phyloP scores from a whole-genome alignment of 1,140 invertebrate species.

The Magallana ariakensis region DNA sequence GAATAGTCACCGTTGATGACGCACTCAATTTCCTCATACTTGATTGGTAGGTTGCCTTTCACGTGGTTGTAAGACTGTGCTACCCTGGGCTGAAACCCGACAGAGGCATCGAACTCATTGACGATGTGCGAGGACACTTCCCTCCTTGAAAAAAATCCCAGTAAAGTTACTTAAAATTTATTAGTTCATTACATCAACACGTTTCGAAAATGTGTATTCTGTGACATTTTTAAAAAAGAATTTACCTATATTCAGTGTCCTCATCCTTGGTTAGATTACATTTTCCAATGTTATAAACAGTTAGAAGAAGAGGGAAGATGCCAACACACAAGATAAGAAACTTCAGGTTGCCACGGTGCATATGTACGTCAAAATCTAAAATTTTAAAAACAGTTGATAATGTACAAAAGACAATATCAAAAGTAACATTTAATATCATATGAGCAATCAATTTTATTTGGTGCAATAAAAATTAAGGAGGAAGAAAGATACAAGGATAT shows the following conservation, averaged over 20 bases:
- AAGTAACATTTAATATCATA: too few species aligned
- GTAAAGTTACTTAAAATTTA: too few species aligned
- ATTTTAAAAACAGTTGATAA: neutral
- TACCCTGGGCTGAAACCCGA: slow-evolving; percentile 52
- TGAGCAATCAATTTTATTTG: too few species aligned
- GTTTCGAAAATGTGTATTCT: too few species aligned
- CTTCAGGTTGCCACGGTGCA: neutral
- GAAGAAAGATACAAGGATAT: too few species aligned
- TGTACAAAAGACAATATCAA: too few species aligned
- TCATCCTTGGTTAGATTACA: slow-evolving; percentile 47
- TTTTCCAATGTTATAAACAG: slow-evolving; percentile 53
- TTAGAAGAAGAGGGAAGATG: slow-evolving; percentile 41
- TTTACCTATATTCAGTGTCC: slow-evolving; percentile 50
- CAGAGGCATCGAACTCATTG: slow-evolving; percentile 48
- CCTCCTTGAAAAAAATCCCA: neutral
- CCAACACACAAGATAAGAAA: slow-evolving; percentile 1
- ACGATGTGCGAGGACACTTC: neutral
- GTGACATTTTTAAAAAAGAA: too few species aligned
- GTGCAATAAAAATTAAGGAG: too few species aligned
- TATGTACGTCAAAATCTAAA: neutral
- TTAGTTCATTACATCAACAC: too few species aligned
- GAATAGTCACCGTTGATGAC: slow-evolving; percentile 93
- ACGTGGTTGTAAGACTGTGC: slow-evolving; percentile 46
- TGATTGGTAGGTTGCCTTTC: slow-evolving; percentile 14
- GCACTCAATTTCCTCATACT: slow-evolving; percentile 90